Evolutionary conservation across 2,113 vertebrate species (phyloP), one percentile per base, ranked within the genome.

Genomic region (Nothoprocta perdicaria): DNA sequence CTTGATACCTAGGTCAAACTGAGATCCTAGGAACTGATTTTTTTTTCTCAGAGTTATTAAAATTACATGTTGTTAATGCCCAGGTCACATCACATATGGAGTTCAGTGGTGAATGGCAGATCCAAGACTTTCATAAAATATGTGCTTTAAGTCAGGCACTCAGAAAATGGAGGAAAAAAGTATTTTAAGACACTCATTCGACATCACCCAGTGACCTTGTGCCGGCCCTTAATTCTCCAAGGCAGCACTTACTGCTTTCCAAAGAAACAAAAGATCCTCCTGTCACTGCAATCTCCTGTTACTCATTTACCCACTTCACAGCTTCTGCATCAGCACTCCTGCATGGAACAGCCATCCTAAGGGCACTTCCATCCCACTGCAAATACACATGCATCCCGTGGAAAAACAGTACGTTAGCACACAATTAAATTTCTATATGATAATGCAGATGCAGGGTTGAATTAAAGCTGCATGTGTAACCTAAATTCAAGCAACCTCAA

Each of bases 221-320:
- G 63, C 60, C 60, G 29, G 83, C 61, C 31, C n/a, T 84, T 90
- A 73, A 46, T 13, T 83, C 48, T 88, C n/a, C 69, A 86, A 94
- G 67, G 73, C 50, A 93, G 65, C 50, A n/a, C 14, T 77, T 18
- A 2, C 31, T 87, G 58, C 50, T 85, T 92, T 89, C 38, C 50
- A 74, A 66, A 89, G 75, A 65, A 67, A 53, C 38, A 19, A 82
- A 76, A 85, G 67, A 82, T 84, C 33, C 72, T 86, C 90, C 23
- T 66, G 82, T 80, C 89, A 85, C 83, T 76, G 31, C 52, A 57
- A 24, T 72, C 82, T 89, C 68, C 12, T 63, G 80, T 74, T 86
- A 91, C 89, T 90, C 77, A 75, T 95, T 91, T 90, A 91, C 46
- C 84, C 33, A 46, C 52, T 94, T 90, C 72, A 94, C 90, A 93